These are phyloP conservation scores for Hirudo medicinalis DNA, from an alignment of 1,140 invertebrate genomes.

Conservation along the genomic window DNA sequence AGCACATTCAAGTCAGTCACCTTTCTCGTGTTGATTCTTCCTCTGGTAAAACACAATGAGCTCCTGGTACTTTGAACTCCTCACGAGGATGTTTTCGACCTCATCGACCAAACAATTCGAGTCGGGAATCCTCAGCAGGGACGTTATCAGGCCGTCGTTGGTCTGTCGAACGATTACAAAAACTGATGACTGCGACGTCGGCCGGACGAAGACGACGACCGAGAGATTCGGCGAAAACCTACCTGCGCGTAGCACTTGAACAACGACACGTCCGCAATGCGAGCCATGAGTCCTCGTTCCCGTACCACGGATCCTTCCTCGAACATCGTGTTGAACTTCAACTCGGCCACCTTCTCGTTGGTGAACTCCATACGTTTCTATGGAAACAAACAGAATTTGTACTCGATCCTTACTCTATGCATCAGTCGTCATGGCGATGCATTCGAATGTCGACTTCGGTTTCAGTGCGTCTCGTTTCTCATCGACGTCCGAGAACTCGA, in stretches of 20 bases:
- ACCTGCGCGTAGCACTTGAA: constrained; percentile 89
- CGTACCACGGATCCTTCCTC: constrained; percentile 43
- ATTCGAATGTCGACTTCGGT: too few relatives aligned
- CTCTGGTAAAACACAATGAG: constrained; percentile 89
- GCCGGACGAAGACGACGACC: too few relatives aligned
- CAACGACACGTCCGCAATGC: constrained; percentile 89
- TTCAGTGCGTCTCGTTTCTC: too few relatives aligned
- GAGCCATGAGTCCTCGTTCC: constrained; percentile 54
- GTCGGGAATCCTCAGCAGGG: constrained; percentile 64
- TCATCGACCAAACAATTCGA: constrained; percentile 90
- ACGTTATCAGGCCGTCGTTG: constrained; percentile 81
- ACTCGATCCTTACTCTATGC: too few relatives aligned
- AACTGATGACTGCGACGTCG: too few relatives aligned
- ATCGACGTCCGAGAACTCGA: neutral
- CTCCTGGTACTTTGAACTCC: constrained; percentile 76
- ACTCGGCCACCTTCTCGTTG: constrained; percentile 28
- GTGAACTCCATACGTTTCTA: constrained; percentile 37
- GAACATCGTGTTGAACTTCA: constrained; percentile 36
- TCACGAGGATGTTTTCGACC: constrained; percentile 72
- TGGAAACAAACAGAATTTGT: constrained; percentile 25
- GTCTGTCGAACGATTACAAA: constrained; percentile 41
- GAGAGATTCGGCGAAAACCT: too few relatives aligned
- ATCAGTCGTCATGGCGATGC: too few relatives aligned
- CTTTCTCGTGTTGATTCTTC: constrained; percentile 74
- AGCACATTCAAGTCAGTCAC: constrained; percentile 25